Conservation (phyloP, 2,888 invertebrate species). For the Acrocera orbiculus region DNA sequence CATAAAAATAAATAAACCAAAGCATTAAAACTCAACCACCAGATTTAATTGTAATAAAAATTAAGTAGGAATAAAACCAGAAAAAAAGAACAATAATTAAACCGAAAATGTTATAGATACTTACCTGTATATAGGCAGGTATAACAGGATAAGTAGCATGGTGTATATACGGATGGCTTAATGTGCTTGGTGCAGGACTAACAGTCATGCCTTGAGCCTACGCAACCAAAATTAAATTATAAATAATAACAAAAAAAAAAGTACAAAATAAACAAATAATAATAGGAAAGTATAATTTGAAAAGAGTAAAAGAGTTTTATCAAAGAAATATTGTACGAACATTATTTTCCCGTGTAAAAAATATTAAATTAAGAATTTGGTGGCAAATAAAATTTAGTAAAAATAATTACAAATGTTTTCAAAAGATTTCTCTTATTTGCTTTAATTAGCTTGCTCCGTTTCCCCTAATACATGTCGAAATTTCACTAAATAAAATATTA, state of each 20-base stretch:
- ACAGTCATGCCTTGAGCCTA: constrained; percentile 35
- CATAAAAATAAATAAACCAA: constrained; percentile 10
- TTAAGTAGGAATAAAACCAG: constrained; percentile 8
- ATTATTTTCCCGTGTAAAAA: too few relatives aligned
- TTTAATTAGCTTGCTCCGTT: too few relatives aligned
- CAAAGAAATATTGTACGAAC: neutral
- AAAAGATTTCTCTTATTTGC: too few relatives aligned
- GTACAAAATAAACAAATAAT: constrained; percentile 11
- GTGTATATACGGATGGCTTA: constrained; percentile 34
- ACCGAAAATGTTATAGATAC: constrained; percentile 13
- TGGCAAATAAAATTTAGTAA: neutral
- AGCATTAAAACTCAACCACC: neutral
- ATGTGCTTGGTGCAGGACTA: constrained; percentile 35
- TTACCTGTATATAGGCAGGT: constrained; percentile 34
- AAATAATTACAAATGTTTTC: neutral
- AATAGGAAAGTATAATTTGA: constrained; percentile 9
- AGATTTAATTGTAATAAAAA: constrained; percentile 1
- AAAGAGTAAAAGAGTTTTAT: constrained; percentile 2
- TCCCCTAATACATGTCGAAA: too few relatives aligned
- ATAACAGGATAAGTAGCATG: constrained; percentile 34
- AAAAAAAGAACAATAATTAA: constrained; percentile 13
- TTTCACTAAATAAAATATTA: too few relatives aligned
- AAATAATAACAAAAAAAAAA: constrained; percentile 13
- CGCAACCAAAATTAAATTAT: constrained; percentile 25
- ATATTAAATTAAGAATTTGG: too few relatives aligned